phyloP scores from a whole-genome alignment of 2,888 invertebrate species.

The Linnaemya vulpina region DNA sequence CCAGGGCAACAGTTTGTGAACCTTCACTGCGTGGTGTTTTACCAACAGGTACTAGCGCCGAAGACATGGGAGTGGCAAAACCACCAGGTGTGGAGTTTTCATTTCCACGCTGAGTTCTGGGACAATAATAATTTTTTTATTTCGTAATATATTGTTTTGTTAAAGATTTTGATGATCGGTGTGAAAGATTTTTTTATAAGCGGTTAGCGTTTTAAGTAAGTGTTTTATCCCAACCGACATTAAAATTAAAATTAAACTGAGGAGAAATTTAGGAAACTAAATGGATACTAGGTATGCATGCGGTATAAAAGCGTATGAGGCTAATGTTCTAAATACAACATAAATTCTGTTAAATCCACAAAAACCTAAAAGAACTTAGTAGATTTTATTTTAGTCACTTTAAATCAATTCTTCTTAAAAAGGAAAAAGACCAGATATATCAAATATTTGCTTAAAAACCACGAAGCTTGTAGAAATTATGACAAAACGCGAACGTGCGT shows the following conservation, averaged over 20 bases:
- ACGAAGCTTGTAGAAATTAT: no score
- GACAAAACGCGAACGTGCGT: no score
- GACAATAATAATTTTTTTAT: conserved; percentile 23
- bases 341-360: no score
- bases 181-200: neutral
- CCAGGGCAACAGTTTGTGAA: conserved; percentile 87
- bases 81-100: conserved; percentile 87
- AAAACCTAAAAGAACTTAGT: no score
- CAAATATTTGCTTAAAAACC: no score
- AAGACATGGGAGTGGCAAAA: conserved; percentile 85
- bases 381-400: no score
- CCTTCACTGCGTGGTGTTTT: conserved; percentile 75
- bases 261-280: neutral
- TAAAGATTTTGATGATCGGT: conserved; percentile 39
- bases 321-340: neutral
- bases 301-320: neutral
- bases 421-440: no score
- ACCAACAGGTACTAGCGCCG: conserved; percentile 83
- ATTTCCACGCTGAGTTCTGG: conserved; percentile 87
- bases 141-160: conserved; percentile 20
- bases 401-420: no score
- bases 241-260: neutral
- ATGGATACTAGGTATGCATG: neutral
- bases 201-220: neutral
- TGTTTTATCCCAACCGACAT: neutral